Conservation (phyloP, 2,888 invertebrate genomes). For the Elysia crispata region DNA sequence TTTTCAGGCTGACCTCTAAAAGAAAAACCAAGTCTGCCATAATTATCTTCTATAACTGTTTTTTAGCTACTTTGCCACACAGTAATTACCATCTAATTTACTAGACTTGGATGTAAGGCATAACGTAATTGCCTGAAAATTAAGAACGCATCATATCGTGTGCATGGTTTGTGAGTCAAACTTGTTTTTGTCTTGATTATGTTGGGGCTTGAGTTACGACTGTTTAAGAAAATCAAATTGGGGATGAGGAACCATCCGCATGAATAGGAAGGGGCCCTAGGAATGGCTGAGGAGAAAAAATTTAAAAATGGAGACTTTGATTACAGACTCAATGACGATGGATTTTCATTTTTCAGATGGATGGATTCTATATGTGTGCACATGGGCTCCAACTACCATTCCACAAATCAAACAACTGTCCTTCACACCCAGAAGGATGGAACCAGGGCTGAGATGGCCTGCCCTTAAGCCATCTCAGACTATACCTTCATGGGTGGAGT, state of each 20-base stretch:
- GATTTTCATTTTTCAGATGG: conserved; percentile 39
- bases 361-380: conserved; percentile 43
- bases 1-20: too few relatives aligned
- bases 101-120: too few relatives aligned
- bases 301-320: conserved; percentile 28
- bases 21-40: too few relatives aligned
- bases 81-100: too few relatives aligned
- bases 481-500: conserved; percentile 50
- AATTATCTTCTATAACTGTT: too few relatives aligned
- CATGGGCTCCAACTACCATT: conserved; percentile 32
- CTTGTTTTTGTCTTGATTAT: too few relatives aligned
- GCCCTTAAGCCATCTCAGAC: conserved; percentile 24
- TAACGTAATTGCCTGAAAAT: too few relatives aligned
- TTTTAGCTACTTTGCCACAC: too few relatives aligned
- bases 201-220: too few relatives aligned
- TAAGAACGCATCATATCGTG: too few relatives aligned
- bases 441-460: conserved; percentile 28
- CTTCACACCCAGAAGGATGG: conserved; percentile 38
- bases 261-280: conserved; percentile 39
- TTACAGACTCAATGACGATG: conserved; percentile 32
- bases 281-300: conserved; percentile 28
- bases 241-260: conserved; percentile 48
- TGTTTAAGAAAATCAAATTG: conserved; percentile 3
- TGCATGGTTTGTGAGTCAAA: too few relatives aligned
- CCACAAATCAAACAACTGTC: conserved; percentile 2